A percentile compares a stretch with the other conserved stretches of the same genome.
These are phyloP conservation scores for Plebejus anna DNA, from an alignment of 2,888 invertebrate genomes.

Conservation along the genomic window DNA sequence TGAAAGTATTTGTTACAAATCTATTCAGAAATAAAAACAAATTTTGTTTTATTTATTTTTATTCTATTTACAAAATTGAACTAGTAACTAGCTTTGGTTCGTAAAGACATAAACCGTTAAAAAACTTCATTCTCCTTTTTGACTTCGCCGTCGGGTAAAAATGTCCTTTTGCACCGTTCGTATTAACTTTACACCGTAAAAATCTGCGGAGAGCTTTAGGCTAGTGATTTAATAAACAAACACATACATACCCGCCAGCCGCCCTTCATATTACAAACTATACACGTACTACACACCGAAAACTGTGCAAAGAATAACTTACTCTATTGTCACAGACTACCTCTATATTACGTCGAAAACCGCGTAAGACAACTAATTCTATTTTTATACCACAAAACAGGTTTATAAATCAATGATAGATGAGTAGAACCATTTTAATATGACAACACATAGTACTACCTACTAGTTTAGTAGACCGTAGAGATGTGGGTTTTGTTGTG, in stretches of 20 bases:
- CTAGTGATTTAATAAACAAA: conserved; percentile 29
- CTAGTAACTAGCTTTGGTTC: too few species aligned
- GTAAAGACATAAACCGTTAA: too few species aligned
- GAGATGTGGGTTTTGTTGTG: too few species aligned
- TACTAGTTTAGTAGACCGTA: too few species aligned
- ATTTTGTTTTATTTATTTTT: too few species aligned
- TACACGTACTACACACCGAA: neutral
- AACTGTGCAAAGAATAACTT: neutral
- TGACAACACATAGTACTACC: too few species aligned
- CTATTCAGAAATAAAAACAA: too few species aligned
- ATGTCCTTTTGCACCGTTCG: neutral
- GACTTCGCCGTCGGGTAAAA: neutral
- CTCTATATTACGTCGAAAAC: neutral
- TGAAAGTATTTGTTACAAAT: too few species aligned
- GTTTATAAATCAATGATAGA: too few species aligned
- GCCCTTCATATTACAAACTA: conserved; percentile 9
- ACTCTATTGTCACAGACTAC: neutral
- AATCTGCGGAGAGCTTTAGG: neutral
- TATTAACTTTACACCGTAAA: neutral
- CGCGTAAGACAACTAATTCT: neutral
- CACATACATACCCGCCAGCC: conserved; percentile 35
- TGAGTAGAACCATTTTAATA: too few species aligned
- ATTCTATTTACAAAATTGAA: too few species aligned
- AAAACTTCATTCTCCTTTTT: neutral
- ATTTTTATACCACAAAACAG: too few species aligned